Conservation (phyloP, 2,797 vertebrate species). For the Silurus lanzhouensis region DNA sequence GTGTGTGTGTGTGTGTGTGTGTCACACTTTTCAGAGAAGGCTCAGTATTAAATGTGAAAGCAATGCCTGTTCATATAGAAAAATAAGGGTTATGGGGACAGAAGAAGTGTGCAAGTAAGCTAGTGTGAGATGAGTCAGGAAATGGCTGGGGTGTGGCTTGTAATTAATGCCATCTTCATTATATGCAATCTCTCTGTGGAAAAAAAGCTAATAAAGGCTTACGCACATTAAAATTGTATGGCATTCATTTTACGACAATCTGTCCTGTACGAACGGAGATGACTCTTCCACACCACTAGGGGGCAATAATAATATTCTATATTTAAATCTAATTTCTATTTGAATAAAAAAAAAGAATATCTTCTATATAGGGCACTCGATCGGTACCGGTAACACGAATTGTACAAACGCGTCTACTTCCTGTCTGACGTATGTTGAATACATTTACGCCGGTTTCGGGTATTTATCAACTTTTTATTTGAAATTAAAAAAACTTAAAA, state of each 20-base stretch:
- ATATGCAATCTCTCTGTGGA: not conserved
- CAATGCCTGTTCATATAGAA: not conserved
- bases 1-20: slow-evolving; percentile 20
- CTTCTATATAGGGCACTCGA: too few species aligned
- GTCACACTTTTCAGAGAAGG: not conserved
- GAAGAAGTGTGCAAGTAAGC: not conserved
- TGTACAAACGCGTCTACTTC: too few species aligned
- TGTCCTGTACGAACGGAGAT: not conserved
- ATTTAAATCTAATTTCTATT: not conserved
- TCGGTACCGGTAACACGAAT: too few species aligned
- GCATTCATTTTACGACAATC: not conserved
- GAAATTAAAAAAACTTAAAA: too few species aligned
- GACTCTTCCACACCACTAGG: not conserved
- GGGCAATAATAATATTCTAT: not conserved
- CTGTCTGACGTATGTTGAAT: too few species aligned
- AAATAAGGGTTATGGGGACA: not conserved
- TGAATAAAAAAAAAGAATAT: not conserved
- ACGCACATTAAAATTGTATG: too few species aligned
- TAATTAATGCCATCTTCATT: not conserved
- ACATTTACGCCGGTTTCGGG: too few species aligned
- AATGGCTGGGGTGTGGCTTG: not conserved
- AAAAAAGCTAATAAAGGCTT: not conserved
- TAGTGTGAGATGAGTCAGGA: not conserved
- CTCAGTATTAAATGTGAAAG: slow-evolving; percentile 6
- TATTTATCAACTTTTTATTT: too few species aligned